Evolutionary conservation across 2,797 vertebrate genomes (phyloP), one percentile per base, ranked within the genome.

Genomic region (Sandelia bainsii): DNA sequence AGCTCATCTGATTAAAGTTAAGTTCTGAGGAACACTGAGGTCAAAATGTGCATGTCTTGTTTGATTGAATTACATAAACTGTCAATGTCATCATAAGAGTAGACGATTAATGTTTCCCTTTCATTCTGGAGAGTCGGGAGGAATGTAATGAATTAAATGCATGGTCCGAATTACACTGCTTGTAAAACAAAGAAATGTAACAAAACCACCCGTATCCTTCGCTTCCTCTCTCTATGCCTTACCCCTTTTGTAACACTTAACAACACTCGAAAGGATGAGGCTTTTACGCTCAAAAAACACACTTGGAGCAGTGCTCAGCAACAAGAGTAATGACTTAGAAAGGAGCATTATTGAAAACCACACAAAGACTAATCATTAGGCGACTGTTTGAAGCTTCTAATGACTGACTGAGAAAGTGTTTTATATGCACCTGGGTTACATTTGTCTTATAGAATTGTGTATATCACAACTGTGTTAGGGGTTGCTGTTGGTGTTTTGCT

Each of bases 1-100:
- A 69, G 80, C 77, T 60, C 46, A 56, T 72, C 42, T 59, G 59
- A 61, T 73, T 69, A 69, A 78, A 75, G n/a, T 89, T 48, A 80
- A 71, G 51, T 71, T 25, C 19, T n/a, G 17, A 52, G 19, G 69
- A 69, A 50, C 52, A 52, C 37, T 48, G 59, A 82, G 71, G 81
- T 87, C 75, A 85, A 42, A 83, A 85, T 72, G 68, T 83, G 60
- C 72, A 53, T 6, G 4, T 66, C 42, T 60, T 59, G 49, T 50
- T 83, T 72, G 46, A 83, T 76, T 78, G 50, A 76, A 71, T 79
- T 52, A 73, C 58, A 16, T 25, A 20, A 72, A 63, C 77, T 40
- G 46, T 54, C 52, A 40, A 1, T 37, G 49, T 58, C 19, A 49
- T 48, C 34, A 19, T 53, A 13, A 68, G 56, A 54, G 8, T 39